Evolutionary conservation across 2,888 invertebrate genomes (phyloP).

Genomic region (Dendrolimus houi): DNA sequence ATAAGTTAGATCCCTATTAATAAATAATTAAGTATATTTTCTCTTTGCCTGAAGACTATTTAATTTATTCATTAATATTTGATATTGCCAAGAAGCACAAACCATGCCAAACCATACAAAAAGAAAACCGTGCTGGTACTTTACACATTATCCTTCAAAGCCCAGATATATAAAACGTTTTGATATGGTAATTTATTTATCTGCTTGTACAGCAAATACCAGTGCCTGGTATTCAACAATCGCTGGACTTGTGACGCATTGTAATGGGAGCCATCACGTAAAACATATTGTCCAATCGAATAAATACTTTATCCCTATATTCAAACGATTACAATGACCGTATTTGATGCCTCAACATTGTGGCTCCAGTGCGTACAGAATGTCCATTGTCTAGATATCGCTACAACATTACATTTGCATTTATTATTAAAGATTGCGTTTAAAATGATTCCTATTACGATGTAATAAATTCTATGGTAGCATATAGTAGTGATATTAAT

Average conservation of each 20-base stretch:
- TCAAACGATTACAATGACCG: conserved; percentile 14
- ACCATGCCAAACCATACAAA: no score
- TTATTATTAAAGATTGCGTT: conserved; percentile 14
- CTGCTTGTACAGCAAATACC: conserved; percentile 16
- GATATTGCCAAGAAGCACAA: no score
- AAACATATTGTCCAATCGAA: conserved; percentile 18
- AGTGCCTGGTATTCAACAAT: conserved; percentile 28
- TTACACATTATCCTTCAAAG: no score
- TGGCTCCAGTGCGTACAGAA: conserved; percentile 36
- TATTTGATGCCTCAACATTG: conserved; percentile 17
- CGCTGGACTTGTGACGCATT: conserved; percentile 28
- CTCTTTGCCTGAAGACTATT: no score
- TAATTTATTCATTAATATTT: no score
- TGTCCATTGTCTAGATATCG: conserved; percentile 52
- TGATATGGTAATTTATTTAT: conserved; percentile 6
- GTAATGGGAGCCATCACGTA: conserved; percentile 28
- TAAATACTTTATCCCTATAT: conserved; percentile 8
- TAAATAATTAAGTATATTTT: no score
- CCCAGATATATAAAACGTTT: no score
- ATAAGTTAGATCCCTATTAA: no score
- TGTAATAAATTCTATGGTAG: conserved; percentile 16
- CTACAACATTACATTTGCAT: conserved; percentile 23
- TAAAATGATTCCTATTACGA: conserved; percentile 24
- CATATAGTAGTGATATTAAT: conserved; percentile 5
- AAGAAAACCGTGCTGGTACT: no score